Percentiles rank a stretch among this genome's conserved stretches.
phyloP scores from a whole-genome alignment of 2,888 invertebrate genomes.

The Galeopsomyia nigrocyanea region DNA sequence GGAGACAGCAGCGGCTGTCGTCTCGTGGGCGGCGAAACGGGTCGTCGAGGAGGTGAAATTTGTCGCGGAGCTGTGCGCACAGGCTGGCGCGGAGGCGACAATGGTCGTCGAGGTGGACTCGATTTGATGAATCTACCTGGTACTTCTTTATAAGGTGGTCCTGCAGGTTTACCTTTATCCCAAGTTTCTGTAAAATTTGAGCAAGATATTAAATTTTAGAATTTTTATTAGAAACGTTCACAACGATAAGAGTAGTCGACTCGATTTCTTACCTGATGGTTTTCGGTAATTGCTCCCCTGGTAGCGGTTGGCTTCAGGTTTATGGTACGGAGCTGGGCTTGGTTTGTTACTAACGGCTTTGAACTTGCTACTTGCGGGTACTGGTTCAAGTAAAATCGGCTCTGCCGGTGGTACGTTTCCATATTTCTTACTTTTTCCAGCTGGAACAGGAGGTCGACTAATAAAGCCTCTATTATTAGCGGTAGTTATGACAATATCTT shows the following conservation, averaged over 20 bases:
- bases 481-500: slow-evolving; percentile 60
- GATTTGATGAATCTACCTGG: slow-evolving; percentile 24
- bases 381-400: slow-evolving; percentile 51
- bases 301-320: slow-evolving; percentile 44
- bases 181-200: slow-evolving; percentile 26
- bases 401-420: slow-evolving; percentile 51
- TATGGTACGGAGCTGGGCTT: slow-evolving; percentile 40
- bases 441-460: not conserved
- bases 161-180: slow-evolving; percentile 23
- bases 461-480: slow-evolving; percentile 52
- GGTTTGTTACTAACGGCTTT: slow-evolving; percentile 34
- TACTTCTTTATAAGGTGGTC: slow-evolving; percentile 11
- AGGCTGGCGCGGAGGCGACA: slow-evolving; percentile 40
- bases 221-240: slow-evolving; percentile 5
- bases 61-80: slow-evolving; percentile 26
- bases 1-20: slow-evolving; percentile 32
- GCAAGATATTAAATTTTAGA: too few species aligned
- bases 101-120: slow-evolving; percentile 35
- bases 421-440: slow-evolving; percentile 52
- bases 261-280: slow-evolving; percentile 9
- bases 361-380: slow-evolving; percentile 6
- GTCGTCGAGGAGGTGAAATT: slow-evolving; percentile 51
- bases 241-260: slow-evolving; percentile 8
- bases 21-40: slow-evolving; percentile 41
- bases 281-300: slow-evolving; percentile 37